Evolutionary conservation across 2,888 invertebrate species (phyloP).

Genomic region (Oscheius myriophilus): DNA sequence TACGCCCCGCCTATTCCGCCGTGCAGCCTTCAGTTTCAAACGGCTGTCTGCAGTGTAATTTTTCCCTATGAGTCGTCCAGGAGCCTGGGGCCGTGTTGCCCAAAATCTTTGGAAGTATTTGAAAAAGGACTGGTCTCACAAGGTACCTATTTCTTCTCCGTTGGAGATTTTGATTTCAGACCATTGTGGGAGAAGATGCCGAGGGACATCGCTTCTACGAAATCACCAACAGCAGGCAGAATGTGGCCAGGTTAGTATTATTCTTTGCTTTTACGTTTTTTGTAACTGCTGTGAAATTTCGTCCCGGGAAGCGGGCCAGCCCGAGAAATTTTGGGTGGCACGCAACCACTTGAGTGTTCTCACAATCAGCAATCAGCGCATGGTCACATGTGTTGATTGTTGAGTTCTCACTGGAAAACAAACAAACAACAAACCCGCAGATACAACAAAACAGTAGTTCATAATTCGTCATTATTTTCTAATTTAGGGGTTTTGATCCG

Average conservation of each 20-base stretch:
- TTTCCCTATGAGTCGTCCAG: constrained; percentile 55
- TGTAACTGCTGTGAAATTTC: neutral
- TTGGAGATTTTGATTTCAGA: constrained; percentile 26
- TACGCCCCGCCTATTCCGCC: no score
- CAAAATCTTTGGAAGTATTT: constrained; percentile 56
- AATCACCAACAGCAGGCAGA: constrained; percentile 51
- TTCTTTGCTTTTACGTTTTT: no score
- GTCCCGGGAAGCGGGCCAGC: no score
- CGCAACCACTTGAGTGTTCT: no score
- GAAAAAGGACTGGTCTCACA: constrained; percentile 49
- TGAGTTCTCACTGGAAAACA: no score
- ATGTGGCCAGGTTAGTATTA: constrained; percentile 41
- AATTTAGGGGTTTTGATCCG: constrained; percentile 66
- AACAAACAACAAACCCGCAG: neutral
- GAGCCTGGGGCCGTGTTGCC: constrained; percentile 54
- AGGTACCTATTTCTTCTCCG: constrained; percentile 23
- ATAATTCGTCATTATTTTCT: constrained; percentile 24
- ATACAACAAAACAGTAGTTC: constrained; percentile 18
- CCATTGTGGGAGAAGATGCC: constrained; percentile 62
- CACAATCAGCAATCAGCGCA: no score
- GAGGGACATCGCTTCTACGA: constrained; percentile 65
- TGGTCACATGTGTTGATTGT: no score
- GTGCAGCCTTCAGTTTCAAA: no score
- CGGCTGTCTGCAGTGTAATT: constrained; percentile 14
- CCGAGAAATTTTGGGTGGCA: no score